Base-by-base conservation (phyloP, 1,140 invertebrate species). In the Procambarus virginalis region DNA sequence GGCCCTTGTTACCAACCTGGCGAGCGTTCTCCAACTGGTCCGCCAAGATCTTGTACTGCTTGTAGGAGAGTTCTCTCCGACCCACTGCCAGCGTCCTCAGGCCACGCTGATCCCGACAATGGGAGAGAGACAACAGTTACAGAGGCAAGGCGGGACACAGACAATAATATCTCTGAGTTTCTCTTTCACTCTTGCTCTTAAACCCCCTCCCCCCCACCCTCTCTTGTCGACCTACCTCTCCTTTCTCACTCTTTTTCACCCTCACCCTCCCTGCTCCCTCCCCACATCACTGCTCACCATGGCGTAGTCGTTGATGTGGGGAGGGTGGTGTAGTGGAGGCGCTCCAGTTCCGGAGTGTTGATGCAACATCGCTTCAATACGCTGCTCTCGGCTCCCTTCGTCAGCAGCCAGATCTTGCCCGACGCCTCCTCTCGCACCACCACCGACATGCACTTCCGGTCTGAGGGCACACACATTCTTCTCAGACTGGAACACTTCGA, bases 311-410 rank as follows among this genome's bases (percentile, higher is more conserved):
- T 94, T 93, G 3, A 96, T 94, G 89, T 95, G 94, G 49, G 92
- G 20, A 93, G 89, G 4, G 94, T 94, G 64, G 93, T 92, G 4
- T 94, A 92, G 12, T 64, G 55, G 20, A 93, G 89, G 0, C 94
- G 93, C 6, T 95, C 58, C 22, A 70, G 46, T 20, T 64, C n/a
- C n/a, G 48, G 45, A 34, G 73, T 20, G 6, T 34, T 95, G 0
- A 92, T 51, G 3, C 89, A 91, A 9, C 94, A 94, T 10, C 96
- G 93, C 1, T 96, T 96, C 51, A 97, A 94, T 0, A 98, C 94
- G 48, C 96, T 94, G 73, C 96, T 95, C 93, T 98, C 97, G 8
- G 97, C 97, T 8, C 97, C 97, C 94, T 98, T 98, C 91, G 96
- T 96, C 84, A 97, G 96, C 51, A 97, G 93, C 95, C 95, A 96